Percentiles rank a stretch among this genome's conserved stretches.
Evolutionary conservation across 1,140 invertebrate genomes (phyloP).

Genomic region (Olivierus martensii): DNA sequence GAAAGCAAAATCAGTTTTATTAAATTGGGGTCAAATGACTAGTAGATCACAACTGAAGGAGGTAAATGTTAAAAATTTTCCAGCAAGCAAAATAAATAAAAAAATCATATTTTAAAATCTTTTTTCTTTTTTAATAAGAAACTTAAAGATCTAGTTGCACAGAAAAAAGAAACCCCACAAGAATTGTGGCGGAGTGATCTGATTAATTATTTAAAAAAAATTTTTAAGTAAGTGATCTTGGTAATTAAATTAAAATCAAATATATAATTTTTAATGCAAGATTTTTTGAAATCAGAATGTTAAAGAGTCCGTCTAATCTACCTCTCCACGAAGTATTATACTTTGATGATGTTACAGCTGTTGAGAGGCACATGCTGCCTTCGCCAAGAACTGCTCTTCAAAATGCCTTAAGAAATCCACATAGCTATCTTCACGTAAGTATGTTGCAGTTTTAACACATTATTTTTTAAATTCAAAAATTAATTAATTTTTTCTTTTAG

Average conservation of each 20-base stretch:
- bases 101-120: no score
- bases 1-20: no score
- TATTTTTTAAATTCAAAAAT: neutral
- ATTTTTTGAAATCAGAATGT: neutral
- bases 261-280: neutral
- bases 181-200: slow-evolving; percentile 2
- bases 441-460: slow-evolving; percentile 5
- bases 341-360: slow-evolving; percentile 47
- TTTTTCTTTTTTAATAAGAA: neutral
- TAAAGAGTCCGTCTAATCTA: slow-evolving; percentile 9
- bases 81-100: no score
- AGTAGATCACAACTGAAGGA: slow-evolving; percentile 12
- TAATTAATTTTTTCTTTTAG: slow-evolving; percentile 35
- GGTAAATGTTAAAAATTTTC: no score
- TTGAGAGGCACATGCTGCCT: slow-evolving; percentile 59
- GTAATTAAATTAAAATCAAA: neutral
- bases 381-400: slow-evolving; percentile 64
- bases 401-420: slow-evolving; percentile 60
- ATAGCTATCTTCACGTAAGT: slow-evolving; percentile 55
- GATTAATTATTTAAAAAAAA: neutral
- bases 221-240: slow-evolving; percentile 2
- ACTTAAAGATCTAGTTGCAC: neutral
- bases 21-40: neutral
- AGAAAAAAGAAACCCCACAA: slow-evolving; percentile 1
- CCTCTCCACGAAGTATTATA: slow-evolving; percentile 36